Evolutionary conservation across 2,888 invertebrate species (phyloP).

Genomic region (Mellilla xanthometata): DNA sequence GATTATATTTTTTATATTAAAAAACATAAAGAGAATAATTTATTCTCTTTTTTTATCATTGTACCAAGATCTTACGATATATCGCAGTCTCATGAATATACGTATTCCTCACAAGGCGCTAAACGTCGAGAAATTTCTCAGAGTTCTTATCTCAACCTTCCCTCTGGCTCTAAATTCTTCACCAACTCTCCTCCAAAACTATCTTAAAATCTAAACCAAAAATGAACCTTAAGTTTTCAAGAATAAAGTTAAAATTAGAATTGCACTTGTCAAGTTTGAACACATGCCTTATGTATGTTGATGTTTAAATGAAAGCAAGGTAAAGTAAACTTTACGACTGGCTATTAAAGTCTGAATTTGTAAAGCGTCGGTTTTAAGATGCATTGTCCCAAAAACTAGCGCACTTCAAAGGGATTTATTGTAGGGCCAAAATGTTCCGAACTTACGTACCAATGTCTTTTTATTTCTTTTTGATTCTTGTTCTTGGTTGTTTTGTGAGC

Average conservation of each 20-base stretch:
- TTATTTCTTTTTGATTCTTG: conserved; percentile 34
- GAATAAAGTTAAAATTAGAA: conserved; percentile 9
- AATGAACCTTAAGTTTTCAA: neutral
- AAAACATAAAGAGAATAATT: too few species aligned
- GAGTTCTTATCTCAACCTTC: conserved; percentile 16
- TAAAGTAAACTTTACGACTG: neutral
- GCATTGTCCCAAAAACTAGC: conserved; percentile 20
- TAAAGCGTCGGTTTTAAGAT: conserved; percentile 3
- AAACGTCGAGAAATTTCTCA: conserved; percentile 11
- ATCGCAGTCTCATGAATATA: too few species aligned
- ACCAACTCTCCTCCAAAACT: conserved; percentile 17
- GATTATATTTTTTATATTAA: too few species aligned
- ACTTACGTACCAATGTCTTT: conserved; percentile 37
- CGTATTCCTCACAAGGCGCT: neutral
- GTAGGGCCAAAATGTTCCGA: conserved; percentile 32
- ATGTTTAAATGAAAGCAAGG: neutral
- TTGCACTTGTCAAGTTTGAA: neutral
- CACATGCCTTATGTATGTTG: neutral
- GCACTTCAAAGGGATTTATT: conserved; percentile 39
- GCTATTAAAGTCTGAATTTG: conserved; percentile 6
- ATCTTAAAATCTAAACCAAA: conserved; percentile 4
- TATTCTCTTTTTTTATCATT: too few species aligned
- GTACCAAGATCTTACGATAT: too few species aligned
- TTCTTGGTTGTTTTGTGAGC: conserved; percentile 25
- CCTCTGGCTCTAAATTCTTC: conserved; percentile 19